These are phyloP conservation scores for Coronaproctus castanopsis DNA, from an alignment of 2,888 invertebrate genomes.

Conservation along the genomic window DNA sequence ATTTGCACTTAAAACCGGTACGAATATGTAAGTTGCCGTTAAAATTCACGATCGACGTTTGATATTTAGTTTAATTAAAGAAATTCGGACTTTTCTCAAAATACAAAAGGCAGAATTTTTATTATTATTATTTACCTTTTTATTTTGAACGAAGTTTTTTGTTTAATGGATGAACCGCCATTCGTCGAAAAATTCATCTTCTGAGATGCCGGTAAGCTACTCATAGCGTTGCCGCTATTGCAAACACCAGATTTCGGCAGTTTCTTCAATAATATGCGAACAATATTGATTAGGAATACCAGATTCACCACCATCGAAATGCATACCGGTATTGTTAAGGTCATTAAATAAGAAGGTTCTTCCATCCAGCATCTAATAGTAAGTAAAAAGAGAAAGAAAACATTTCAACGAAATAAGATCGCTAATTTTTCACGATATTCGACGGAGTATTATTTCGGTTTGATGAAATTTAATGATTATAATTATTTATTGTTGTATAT, in stretches of 20 bases:
- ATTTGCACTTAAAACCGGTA: too few relatives aligned
- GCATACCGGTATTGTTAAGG: slow-evolving; percentile 56
- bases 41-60: too few relatives aligned
- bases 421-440: neutral
- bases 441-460: neutral
- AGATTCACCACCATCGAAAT: slow-evolving; percentile 62
- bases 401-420: neutral
- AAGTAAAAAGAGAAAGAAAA: neutral
- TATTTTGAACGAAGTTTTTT: slow-evolving; percentile 3
- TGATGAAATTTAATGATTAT: too few relatives aligned
- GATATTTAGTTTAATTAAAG: too few relatives aligned
- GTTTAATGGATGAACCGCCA: neutral
- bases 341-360: slow-evolving; percentile 44
- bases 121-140: too few relatives aligned
- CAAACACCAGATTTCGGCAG: slow-evolving; percentile 31
- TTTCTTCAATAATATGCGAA: slow-evolving; percentile 64
- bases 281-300: slow-evolving; percentile 71
- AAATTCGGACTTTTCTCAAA: too few relatives aligned
- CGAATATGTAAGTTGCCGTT: too few relatives aligned
- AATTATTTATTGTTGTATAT: too few relatives aligned
- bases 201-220: neutral
- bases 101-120: too few relatives aligned
- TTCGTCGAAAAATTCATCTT: neutral
- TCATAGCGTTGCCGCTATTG: neutral
- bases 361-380: slow-evolving; percentile 51